A percentile compares a stretch with the other conserved stretches of the same genome.
Conservation (phyloP, 1,140 invertebrate species). For the Paramacrobiotus metropolitanus region DNA sequence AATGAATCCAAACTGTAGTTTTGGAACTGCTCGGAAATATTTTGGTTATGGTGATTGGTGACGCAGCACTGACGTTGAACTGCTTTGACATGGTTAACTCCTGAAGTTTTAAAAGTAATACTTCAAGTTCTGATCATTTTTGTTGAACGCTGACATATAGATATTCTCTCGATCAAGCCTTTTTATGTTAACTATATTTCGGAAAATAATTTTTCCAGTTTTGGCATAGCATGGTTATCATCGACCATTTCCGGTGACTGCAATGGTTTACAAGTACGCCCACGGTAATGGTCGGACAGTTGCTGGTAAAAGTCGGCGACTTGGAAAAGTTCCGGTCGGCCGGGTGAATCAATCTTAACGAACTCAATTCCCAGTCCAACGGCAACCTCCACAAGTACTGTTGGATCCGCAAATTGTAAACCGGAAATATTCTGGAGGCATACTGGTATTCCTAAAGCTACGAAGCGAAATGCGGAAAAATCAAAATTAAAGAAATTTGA, state of each 20-base stretch:
- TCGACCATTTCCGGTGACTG: not conserved
- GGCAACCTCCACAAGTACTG: not conserved
- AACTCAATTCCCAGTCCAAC: not conserved
- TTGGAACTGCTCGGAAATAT: no score
- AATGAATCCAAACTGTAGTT: no score
- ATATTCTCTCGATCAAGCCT: not conserved
- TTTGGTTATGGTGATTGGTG: no score
- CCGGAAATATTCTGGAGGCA: not conserved
- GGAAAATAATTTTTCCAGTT: not conserved
- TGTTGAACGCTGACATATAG: no score
- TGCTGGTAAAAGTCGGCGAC: not conserved
- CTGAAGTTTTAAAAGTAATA: no score
- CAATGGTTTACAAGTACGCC: not conserved
- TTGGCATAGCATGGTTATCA: no score
- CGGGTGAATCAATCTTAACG: not conserved
- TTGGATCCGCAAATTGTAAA: not conserved
- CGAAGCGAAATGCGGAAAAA: no score
- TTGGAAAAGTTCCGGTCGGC: not conserved
- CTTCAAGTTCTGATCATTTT: no score
- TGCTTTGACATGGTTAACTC: no score
- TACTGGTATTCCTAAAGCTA: not conserved
- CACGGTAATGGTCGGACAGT: not conserved
- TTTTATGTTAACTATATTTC: not conserved
- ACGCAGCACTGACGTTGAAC: no score
- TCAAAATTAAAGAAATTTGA: no score